Evolutionary conservation across 1,140 invertebrate species (phyloP).

Genomic region (Meloidogyne hapla): DNA sequence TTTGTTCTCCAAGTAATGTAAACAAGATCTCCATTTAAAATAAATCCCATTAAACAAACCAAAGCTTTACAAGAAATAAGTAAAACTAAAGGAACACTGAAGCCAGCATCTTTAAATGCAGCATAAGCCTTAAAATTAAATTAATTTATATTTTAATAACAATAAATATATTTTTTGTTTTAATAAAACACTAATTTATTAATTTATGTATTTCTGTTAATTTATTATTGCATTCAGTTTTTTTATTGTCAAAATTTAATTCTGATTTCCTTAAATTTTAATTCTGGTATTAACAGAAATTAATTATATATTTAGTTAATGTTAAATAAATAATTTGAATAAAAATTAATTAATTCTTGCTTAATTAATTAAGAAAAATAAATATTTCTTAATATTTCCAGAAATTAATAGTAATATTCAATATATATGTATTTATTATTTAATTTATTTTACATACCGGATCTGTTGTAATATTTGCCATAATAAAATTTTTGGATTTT

Average conservation of each 20-base stretch:
- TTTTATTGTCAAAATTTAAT: no score
- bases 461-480: slow-evolving; percentile 6
- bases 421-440: no score
- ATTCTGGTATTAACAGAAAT: no score
- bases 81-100: not conserved
- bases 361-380: not conserved
- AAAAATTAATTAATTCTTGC: no score
- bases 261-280: no score
- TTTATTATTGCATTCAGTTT: no score
- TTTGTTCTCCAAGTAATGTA: slow-evolving; percentile 10
- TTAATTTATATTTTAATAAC: not conserved
- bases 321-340: no score
- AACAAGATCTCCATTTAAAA: slow-evolving; percentile 17
- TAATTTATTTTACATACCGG: not conserved
- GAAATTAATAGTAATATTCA: not conserved
- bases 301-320: no score
- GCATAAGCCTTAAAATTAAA: slow-evolving; percentile 11
- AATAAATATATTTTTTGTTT: no score
- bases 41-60: slow-evolving; percentile 15
- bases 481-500: not conserved
- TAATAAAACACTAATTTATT: no score
- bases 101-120: not conserved
- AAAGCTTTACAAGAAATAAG: slow-evolving; percentile 19
- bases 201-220: no score
- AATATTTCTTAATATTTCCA: not conserved